A percentile compares a stretch with the other conserved stretches of the same genome.
These are phyloP conservation scores for Phoeniculus purpureus DNA, from an alignment of 2,797 vertebrate genomes.

Conservation along the genomic window DNA sequence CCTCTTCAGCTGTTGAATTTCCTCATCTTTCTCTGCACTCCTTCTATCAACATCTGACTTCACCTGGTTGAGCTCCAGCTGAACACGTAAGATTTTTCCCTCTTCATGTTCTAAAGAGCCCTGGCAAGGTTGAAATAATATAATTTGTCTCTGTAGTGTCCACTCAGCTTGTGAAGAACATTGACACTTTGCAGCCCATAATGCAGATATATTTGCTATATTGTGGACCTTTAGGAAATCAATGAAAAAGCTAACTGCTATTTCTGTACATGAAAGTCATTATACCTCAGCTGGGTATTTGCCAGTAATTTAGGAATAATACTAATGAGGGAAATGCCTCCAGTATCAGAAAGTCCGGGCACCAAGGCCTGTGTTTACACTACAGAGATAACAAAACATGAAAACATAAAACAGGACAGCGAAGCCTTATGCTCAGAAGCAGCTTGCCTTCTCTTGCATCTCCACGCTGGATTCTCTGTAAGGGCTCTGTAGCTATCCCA, in stretches of 20 bases:
- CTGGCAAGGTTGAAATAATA: conserved; percentile 64
- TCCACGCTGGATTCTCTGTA: neutral
- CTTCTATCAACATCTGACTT: conserved; percentile 89
- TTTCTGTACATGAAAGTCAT: neutral
- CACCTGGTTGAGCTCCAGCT: conserved; percentile 89
- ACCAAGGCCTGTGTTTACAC: neutral
- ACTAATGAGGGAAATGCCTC: neutral
- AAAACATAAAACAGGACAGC: neutral
- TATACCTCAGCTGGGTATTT: neutral
- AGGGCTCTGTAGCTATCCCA: neutral
- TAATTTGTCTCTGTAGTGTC: neutral
- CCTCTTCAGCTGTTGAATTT: conserved; percentile 90
- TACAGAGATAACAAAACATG: neutral
- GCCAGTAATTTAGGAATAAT: neutral
- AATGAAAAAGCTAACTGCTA: neutral
- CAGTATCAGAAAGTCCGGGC: neutral
- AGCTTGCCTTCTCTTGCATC: neutral
- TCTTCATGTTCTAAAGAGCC: conserved; percentile 90
- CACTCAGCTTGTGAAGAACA: neutral
- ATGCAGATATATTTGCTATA: neutral
- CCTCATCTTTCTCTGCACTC: conserved; percentile 89
- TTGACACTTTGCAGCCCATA: neutral
- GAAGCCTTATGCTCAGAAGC: neutral
- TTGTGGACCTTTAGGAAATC: neutral
- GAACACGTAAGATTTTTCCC: conserved; percentile 87